Conservation (phyloP, 2,797 vertebrate genomes). For the Channa striata region DNA sequence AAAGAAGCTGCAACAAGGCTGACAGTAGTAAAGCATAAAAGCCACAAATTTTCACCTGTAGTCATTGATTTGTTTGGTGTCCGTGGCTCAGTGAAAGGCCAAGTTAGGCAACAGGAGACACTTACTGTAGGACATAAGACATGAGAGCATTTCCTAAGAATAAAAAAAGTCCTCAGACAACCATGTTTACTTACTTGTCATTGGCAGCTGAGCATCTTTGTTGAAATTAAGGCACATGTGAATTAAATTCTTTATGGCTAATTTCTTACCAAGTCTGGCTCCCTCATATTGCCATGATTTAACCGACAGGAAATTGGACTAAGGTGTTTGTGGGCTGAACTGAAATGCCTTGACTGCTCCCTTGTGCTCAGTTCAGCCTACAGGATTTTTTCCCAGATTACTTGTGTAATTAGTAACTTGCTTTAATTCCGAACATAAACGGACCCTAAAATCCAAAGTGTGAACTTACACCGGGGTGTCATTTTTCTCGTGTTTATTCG, state of each 20-base stretch:
- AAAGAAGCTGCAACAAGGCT: slow-evolving; percentile 19
- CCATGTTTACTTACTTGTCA: neutral
- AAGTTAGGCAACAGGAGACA: slow-evolving; percentile 15
- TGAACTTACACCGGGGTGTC: slow-evolving; percentile 14
- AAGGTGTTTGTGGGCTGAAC: neutral
- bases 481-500: slow-evolving; percentile 19
- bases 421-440: no score
- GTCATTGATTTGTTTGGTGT: slow-evolving; percentile 45
- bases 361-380: neutral
- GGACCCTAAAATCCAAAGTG: neutral
- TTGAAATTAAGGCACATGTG: neutral
- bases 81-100: slow-evolving; percentile 31
- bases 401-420: no score
- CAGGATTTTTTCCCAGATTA: neutral
- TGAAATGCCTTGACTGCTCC: slow-evolving; percentile 1
- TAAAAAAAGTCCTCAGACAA: neutral
- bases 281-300: neutral
- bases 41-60: slow-evolving; percentile 9
- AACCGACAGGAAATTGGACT: neutral
- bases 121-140: neutral
- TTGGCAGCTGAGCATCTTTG: neutral
- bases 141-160: no score
- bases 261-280: neutral
- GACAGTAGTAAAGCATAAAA: slow-evolving; percentile 2
- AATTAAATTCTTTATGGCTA: neutral